Conservation (phyloP, 2,113 vertebrate species). For the Uria lomvia region DNA sequence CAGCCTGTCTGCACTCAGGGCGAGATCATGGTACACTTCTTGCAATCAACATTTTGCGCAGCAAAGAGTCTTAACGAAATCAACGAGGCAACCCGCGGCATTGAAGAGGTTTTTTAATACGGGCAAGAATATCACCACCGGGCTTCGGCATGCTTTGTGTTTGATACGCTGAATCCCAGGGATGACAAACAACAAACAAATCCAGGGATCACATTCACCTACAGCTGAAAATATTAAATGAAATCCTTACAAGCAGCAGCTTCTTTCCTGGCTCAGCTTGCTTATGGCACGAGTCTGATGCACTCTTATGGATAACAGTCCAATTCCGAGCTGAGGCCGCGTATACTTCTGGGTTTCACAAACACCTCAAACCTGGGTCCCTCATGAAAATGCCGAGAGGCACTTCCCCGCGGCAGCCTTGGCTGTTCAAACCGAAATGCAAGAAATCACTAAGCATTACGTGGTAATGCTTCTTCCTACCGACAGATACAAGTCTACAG, state of each 20-base stretch:
- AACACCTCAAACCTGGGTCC: not conserved
- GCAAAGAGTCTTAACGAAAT: not conserved
- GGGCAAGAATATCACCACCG: not conserved
- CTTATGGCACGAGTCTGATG: not conserved
- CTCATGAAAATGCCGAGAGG: constrained; percentile 1
- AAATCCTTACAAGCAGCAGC: not conserved
- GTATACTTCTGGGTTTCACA: not conserved
- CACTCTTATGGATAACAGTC: not conserved
- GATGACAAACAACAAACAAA: not conserved
- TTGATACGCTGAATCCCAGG: not conserved
- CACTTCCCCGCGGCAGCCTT: not conserved
- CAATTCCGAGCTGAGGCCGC: fast-evolving
- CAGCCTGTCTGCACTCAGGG: not conserved
- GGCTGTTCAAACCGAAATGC: not conserved
- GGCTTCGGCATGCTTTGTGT: not conserved
- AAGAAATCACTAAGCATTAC: not conserved
- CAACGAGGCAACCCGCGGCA: not conserved
- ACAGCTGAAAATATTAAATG: not conserved
- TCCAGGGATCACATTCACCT: not conserved
- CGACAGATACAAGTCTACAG: constrained; percentile 17
- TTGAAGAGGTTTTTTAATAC: not conserved
- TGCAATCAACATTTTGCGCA: not conserved
- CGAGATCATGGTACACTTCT: not conserved
- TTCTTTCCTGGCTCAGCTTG: not conserved
- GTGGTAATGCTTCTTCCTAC: not conserved